Evolutionary conservation across 2,888 invertebrate genomes (phyloP).

Genomic region (Orgyia antiqua): DNA sequence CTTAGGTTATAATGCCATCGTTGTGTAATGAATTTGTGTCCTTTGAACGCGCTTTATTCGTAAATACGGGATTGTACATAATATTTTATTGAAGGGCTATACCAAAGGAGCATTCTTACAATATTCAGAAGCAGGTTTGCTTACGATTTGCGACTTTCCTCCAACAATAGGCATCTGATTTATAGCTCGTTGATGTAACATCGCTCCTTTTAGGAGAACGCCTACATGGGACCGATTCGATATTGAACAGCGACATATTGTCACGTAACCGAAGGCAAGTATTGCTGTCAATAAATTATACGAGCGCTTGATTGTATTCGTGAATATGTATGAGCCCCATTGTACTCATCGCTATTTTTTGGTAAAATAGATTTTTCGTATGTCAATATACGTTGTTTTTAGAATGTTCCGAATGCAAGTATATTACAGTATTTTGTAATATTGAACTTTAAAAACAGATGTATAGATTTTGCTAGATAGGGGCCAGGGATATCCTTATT

Average conservation of each 20-base stretch:
- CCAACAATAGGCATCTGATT: constrained; percentile 51
- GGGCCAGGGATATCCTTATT: no score
- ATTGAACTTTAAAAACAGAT: no score
- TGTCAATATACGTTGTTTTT: constrained; percentile 13
- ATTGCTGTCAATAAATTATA: constrained; percentile 28
- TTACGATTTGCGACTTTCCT: constrained; percentile 49
- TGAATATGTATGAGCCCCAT: constrained; percentile 21
- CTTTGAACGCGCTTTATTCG: constrained; percentile 12
- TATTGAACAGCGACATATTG: constrained; percentile 33
- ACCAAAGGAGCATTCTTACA: constrained; percentile 30
- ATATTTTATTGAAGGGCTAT: constrained; percentile 29
- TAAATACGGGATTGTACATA: constrained; percentile 25
- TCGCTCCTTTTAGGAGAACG: constrained; percentile 42
- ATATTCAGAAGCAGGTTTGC: constrained; percentile 36
- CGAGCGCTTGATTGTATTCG: constrained; percentile 23
- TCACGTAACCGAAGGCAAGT: constrained; percentile 24
- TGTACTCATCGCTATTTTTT: constrained; percentile 4
- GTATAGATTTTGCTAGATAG: no score
- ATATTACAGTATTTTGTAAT: no score
- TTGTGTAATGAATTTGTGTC: constrained; percentile 18
- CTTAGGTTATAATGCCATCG: constrained; percentile 20
- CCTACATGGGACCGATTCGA: constrained; percentile 37
- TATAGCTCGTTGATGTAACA: constrained; percentile 44
- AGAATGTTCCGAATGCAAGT: no score
- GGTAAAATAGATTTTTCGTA: constrained; percentile 7